Base-by-base conservation (phyloP, 1,140 invertebrate species). In the Pararge aegeria region DNA sequence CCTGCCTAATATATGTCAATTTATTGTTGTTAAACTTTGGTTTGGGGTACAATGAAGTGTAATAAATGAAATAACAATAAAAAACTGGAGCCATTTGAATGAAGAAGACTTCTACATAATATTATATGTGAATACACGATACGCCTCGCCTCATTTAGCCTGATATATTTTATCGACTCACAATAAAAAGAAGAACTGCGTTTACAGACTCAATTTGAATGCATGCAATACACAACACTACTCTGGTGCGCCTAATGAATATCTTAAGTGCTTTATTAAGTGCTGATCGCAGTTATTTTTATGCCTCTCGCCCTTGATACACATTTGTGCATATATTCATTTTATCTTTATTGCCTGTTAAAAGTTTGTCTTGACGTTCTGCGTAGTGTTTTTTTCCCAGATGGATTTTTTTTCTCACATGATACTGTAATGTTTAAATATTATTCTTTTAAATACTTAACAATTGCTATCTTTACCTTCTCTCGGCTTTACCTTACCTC, bases 251-350 rank as follows among this genome's bases (percentile, higher is more conserved):
- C 51, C 75, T 82, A 88, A 87, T 80, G 80, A 86, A 78, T 74
- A 51, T 79, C 81, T 82, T 84, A 78, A 88, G 85, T 88, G 85
- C 70, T 80, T 83, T 84, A 87, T 82, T 79, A 78, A 87, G 83
- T 84, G 81, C 62, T 66, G 75, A 78, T 77, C 74, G 83, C 78
- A 77, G 80, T 85, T 86, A 87, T 80, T 85, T 83, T 80, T 75
- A 85, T 84, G 71, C 71, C 80, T 57, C 78, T 61, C 59, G 70
- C 72, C 64, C 68, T 74, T 61, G 62, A 51, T 55, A 63, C 56
- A 68, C 56, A 62, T 71, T 68, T 66, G 59, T 60, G 56, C 58
- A 55, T 34, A 56, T 56, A 59, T 72, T 64, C 68, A 34, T 65
- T 61, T 52, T 74, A 74, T 72, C 66, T 71, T 61, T 68, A 70